Evolutionary conservation across 2,888 invertebrate genomes (phyloP).

Genomic region (Halictus ligatus): DNA sequence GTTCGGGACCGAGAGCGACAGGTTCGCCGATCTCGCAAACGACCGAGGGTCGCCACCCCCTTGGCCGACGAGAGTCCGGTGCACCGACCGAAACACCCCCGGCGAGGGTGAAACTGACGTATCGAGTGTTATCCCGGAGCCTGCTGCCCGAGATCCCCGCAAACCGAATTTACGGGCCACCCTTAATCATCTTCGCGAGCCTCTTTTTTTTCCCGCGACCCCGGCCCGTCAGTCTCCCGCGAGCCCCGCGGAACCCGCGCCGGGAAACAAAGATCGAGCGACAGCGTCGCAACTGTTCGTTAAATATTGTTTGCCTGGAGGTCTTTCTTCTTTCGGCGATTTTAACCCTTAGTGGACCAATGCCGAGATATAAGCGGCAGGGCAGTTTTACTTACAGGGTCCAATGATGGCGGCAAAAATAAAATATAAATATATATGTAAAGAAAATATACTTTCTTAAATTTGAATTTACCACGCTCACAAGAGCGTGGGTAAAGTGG

Average conservation of each 20-base stretch:
- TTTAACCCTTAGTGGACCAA: no score
- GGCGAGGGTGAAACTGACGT: slow-evolving; percentile 19
- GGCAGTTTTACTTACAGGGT: no score
- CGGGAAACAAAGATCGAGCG: neutral
- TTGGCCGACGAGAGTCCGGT: neutral
- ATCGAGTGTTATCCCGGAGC: slow-evolving; percentile 51
- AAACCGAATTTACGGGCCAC: slow-evolving; percentile 50
- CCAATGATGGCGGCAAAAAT: no score
- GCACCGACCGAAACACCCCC: slow-evolving; percentile 10
- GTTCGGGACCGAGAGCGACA: slow-evolving; percentile 42
- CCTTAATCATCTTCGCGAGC: slow-evolving; percentile 52
- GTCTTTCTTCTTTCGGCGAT: no score
- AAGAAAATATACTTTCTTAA: no score
- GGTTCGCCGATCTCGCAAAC: slow-evolving; percentile 64
- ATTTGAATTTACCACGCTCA: no score
- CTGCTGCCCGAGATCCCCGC: slow-evolving; percentile 49
- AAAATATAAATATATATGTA: no score
- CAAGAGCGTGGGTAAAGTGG: no score
- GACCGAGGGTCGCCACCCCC: slow-evolving; percentile 35
- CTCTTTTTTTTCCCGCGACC: slow-evolving; percentile 7
- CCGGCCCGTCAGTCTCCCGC: neutral
- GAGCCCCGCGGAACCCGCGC: neutral
- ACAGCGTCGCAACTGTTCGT: neutral
- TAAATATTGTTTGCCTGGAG: no score
- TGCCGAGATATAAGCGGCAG: no score